Conservation (phyloP, 2,888 invertebrate species). For the Exocentrus adspersus region DNA sequence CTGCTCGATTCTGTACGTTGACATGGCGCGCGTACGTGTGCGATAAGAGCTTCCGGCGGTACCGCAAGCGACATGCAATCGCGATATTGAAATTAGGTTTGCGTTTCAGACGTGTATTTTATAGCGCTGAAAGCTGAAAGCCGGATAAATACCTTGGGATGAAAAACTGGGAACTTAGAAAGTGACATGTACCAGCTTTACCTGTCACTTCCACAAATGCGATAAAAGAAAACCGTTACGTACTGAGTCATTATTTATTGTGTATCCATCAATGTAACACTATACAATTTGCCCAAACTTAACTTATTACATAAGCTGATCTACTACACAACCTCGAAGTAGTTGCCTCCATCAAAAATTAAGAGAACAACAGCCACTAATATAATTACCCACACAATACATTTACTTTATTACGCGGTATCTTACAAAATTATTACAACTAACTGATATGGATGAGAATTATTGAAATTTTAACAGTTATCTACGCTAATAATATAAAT, state of each 20-base stretch:
- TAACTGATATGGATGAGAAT: slow-evolving; percentile 8
- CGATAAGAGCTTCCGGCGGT: slow-evolving; percentile 54
- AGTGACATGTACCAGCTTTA: background rate
- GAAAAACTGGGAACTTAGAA: background rate
- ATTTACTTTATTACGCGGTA: background rate
- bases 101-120: background rate
- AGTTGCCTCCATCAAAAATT: slow-evolving; percentile 41
- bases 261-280: slow-evolving; percentile 60
- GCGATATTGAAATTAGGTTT: slow-evolving; percentile 35
- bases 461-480: slow-evolving; percentile 1
- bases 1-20: slow-evolving; percentile 49
- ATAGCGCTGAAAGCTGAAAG: no score
- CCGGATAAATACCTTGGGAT: no score
- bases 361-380: slow-evolving; percentile 9
- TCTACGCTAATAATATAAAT: background rate
- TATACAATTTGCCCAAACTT: slow-evolving; percentile 58
- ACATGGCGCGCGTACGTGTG: slow-evolving; percentile 34
- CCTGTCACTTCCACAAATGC: background rate
- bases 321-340: slow-evolving; percentile 57
- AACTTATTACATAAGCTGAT: slow-evolving; percentile 56
- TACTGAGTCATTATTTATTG: slow-evolving; percentile 29
- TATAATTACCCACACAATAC: slow-evolving; percentile 1
- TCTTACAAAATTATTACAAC: background rate
- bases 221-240: background rate
- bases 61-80: slow-evolving; percentile 45